These are phyloP conservation scores for Paratilapia polleni DNA, from an alignment of 2,113 vertebrate genomes.

Conservation along the genomic window DNA sequence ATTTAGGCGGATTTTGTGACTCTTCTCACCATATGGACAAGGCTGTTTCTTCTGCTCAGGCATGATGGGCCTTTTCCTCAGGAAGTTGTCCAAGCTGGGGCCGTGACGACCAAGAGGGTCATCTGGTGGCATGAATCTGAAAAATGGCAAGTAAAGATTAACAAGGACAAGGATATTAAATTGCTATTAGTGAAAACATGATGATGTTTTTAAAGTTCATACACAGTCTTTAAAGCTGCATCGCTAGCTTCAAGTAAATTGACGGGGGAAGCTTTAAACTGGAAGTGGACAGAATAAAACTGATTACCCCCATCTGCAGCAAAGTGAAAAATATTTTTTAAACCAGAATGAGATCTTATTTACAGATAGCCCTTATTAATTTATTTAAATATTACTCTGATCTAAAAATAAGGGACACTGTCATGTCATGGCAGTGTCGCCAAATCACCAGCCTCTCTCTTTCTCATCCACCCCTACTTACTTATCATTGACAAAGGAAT, in stretches of 20 bases:
- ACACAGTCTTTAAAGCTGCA: not conserved
- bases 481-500: slow-evolving; percentile 99
- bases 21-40: slow-evolving; percentile 91
- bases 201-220: not conserved
- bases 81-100: slow-evolving; percentile 96
- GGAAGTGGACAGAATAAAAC: not conserved
- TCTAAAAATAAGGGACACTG: not conserved
- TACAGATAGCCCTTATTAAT: not conserved
- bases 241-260: not conserved
- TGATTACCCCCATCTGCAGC: not conserved
- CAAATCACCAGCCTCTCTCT: not conserved
- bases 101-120: slow-evolving; percentile 96
- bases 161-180: not conserved
- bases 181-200: not conserved
- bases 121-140: slow-evolving; percentile 96
- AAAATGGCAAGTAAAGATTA: not conserved
- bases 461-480: slow-evolving; percentile 68
- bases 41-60: slow-evolving; percentile 98
- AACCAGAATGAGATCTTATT: not conserved
- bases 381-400: not conserved
- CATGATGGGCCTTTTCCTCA: slow-evolving; percentile 92
- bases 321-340: not conserved
- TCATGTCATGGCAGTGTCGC: too few relatives aligned
- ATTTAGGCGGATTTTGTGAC: not conserved
- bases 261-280: not conserved